Conservation (phyloP, 2,888 invertebrate species). For the Tromatobia lineatoria region DNA sequence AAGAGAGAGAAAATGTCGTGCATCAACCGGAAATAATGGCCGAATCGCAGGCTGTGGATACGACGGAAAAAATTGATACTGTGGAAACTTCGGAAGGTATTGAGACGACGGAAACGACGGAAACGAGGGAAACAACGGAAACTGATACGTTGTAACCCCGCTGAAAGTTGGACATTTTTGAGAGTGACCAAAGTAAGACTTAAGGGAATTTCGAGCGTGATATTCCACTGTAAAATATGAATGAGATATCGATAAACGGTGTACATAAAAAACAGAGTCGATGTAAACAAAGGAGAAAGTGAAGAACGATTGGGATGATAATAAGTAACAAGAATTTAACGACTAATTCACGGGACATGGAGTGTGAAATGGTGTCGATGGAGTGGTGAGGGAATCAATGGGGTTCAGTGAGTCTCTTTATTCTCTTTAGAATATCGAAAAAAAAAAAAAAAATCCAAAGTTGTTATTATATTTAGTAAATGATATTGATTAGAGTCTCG, state of each 20-base stretch:
- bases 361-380: conserved; percentile 66
- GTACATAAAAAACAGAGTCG: conserved; percentile 67
- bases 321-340: conserved; percentile 19
- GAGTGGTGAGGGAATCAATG: conserved; percentile 76
- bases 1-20: neutral
- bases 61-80: neutral
- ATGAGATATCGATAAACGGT: conserved; percentile 62
- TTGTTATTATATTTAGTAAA: conserved; percentile 34
- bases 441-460: no score
- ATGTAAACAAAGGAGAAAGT: conserved; percentile 60
- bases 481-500: conserved; percentile 67
- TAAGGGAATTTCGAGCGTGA: conserved; percentile 66
- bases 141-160: conserved; percentile 65
- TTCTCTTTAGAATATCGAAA: conserved; percentile 2
- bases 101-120: neutral
- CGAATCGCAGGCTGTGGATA: neutral
- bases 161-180: conserved; percentile 66
- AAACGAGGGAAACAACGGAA: conserved; percentile 30
- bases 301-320: conserved; percentile 1
- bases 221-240: conserved; percentile 67
- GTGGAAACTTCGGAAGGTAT: conserved; percentile 5
- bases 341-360: conserved; percentile 45
- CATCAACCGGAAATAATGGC: conserved; percentile 13
- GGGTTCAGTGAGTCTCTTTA: conserved; percentile 72
- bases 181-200: conserved; percentile 73